Evolutionary conservation across 2,113 vertebrate species (phyloP).

Genomic region (Eulemur macaco): DNA sequence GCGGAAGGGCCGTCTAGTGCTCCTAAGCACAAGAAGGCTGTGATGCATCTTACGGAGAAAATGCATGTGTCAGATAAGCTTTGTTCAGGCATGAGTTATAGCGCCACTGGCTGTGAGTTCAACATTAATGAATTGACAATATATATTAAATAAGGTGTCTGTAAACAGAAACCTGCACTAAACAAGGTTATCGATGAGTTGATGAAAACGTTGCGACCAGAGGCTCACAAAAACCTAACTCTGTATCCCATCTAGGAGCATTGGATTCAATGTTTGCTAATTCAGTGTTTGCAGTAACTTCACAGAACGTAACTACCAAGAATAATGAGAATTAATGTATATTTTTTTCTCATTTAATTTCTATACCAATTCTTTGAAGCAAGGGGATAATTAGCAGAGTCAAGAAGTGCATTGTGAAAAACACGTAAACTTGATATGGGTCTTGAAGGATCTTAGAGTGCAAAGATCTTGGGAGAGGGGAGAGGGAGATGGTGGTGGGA

Average conservation of each 20-base stretch:
- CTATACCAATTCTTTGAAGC: background rate
- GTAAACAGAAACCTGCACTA: background rate
- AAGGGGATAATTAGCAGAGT: background rate
- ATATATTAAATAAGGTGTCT: background rate
- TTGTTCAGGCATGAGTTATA: background rate
- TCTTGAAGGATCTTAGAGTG: background rate
- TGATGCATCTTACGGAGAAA: background rate
- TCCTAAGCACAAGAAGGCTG: background rate
- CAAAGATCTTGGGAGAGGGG: background rate
- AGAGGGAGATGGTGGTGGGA: background rate
- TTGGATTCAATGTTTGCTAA: background rate
- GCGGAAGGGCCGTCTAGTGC: background rate
- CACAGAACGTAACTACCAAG: background rate
- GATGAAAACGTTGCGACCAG: background rate
- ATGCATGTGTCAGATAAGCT: background rate
- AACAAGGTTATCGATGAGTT: background rate
- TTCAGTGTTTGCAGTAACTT: background rate
- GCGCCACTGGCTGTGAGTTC: background rate
- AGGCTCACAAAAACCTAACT: background rate
- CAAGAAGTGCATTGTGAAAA: background rate
- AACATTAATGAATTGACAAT: background rate
- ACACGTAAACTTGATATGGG: background rate
- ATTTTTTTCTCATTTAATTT: background rate
- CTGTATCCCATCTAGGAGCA: background rate
- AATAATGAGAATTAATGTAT: background rate